A percentile compares a stretch with the other conserved stretches of the same genome.
phyloP scores from a whole-genome alignment of 2,888 invertebrate species.

The Diarsia rubi region DNA sequence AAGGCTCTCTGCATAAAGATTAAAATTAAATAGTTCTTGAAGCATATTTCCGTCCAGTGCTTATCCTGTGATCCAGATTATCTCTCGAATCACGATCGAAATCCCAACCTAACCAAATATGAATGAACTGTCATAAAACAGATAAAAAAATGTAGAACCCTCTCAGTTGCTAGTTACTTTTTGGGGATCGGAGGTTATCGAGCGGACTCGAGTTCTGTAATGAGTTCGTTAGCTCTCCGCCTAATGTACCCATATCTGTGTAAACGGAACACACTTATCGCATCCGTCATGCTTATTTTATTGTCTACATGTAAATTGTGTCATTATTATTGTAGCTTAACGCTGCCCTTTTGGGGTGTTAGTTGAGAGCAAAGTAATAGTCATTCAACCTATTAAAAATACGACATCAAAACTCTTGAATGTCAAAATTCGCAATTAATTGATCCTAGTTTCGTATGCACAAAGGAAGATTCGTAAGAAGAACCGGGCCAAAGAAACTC shows the following conservation, averaged over 20 bases:
- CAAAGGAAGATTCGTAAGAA: not conserved
- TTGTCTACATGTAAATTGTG: slow-evolving; percentile 66
- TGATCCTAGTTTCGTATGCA: not conserved
- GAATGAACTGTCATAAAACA: slow-evolving; percentile 41
- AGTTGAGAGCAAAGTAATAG: slow-evolving; percentile 16
- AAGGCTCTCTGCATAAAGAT: not conserved
- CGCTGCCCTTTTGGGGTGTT: slow-evolving; percentile 43
- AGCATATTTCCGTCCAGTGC: not conserved
- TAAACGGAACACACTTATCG: slow-evolving; percentile 85
- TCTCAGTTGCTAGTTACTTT: slow-evolving; percentile 67
- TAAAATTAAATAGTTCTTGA: not conserved
- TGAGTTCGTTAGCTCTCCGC: slow-evolving; percentile 85
- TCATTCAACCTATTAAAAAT: not conserved
- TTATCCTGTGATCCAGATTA: slow-evolving; percentile 3
- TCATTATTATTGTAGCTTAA: slow-evolving; percentile 63
- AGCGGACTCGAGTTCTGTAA: slow-evolving; percentile 60
- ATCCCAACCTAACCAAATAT: slow-evolving; percentile 27
- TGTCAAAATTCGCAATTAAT: not conserved
- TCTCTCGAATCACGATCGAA: not conserved
- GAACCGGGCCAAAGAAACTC: not conserved
- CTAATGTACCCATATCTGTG: slow-evolving; percentile 83
- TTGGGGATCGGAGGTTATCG: slow-evolving; percentile 82
- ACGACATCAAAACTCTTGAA: not conserved
- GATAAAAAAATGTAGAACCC: slow-evolving; percentile 35
- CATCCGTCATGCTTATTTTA: slow-evolving; percentile 79